Base-by-base conservation (phyloP, 2,113 vertebrate species). In the Ahaetulla prasina region DNA sequence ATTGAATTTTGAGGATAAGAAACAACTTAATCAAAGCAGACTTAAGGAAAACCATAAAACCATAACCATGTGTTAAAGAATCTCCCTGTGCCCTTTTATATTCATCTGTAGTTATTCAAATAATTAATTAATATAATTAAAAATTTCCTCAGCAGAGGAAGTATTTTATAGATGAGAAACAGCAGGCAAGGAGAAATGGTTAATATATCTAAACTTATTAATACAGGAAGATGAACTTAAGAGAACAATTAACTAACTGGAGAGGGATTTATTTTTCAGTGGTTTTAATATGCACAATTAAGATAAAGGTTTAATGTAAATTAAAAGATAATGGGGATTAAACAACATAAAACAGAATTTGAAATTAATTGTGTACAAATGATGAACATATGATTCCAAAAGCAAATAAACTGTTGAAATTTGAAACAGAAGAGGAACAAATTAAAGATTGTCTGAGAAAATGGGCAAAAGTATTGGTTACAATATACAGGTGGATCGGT, bases 121-220 rank as follows among this genome's bases (percentile, higher is more conserved):
- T 91, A 94, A 93, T 74, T 95, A 95, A 96, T 96, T 96, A n/a
- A n/a, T 74, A 74, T 95, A 95, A 96, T 96, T 96, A 95, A 95
- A 96, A 54, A 10, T 74, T 74, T 74, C 16, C 68, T 8, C 63
- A 39, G n/a, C n/a, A 8, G 6, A 39, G n/a, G n/a, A 74, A 74
- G 16, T 35, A 39, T 74, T 74, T 74, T 74, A 39, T 74, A 39
- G n/a, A 39, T 16, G n/a, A 74, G 68, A 35, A 74, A 74, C 68
- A 74, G 14, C 63, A 39, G n/a, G 2, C 68, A 74, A 74, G 8
- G n/a, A 74, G 68, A 74, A 74, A 74, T 74, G 16, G n/a, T 74
- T 74, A 74, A 74, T 35, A 74, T 74, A 74, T 74, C 2, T 39
- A 74, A 35, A 39, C n/a, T 74, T 74, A 39, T 18, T 39, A 39